These are phyloP conservation scores for Stenodema calcarata DNA, from an alignment of 2,888 invertebrate species.

Conservation along the genomic window DNA sequence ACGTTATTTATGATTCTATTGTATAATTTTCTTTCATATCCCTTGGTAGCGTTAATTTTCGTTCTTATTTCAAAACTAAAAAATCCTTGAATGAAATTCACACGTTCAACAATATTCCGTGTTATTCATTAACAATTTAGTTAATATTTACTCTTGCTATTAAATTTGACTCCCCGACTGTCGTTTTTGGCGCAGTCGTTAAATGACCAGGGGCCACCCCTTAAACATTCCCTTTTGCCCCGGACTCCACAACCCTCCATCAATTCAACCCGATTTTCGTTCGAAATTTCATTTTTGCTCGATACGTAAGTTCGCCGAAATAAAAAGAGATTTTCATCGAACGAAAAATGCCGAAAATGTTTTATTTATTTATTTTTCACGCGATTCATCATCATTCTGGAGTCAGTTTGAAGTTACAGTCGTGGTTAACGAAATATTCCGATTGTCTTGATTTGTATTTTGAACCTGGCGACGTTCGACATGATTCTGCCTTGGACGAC, in stretches of 20 bases:
- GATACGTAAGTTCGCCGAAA: too few species aligned
- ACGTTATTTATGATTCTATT: constrained; percentile 9
- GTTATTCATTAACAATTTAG: too few species aligned
- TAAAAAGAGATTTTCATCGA: too few species aligned
- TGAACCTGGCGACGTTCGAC: not conserved
- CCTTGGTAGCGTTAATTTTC: not conserved
- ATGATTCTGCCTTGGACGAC: not conserved
- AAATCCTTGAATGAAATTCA: not conserved
- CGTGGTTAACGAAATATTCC: too few species aligned
- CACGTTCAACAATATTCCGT: not conserved
- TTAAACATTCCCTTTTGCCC: not conserved
- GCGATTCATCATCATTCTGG: not conserved
- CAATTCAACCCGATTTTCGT: too few species aligned
- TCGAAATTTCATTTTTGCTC: too few species aligned
- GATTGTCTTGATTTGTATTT: not conserved
- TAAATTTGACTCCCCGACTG: not conserved
- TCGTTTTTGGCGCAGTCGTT: not conserved
- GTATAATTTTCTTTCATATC: not conserved
- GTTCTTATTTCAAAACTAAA: not conserved
- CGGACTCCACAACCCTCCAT: too few species aligned
- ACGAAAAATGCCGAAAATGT: too few species aligned
- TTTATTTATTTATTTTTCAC: too few species aligned
- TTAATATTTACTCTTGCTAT: too few species aligned
- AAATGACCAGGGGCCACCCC: not conserved
- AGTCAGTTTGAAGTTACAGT: too few species aligned